phyloP scores from a whole-genome alignment of 2,797 vertebrate genomes.

The Gephyroberyx darwinii region DNA sequence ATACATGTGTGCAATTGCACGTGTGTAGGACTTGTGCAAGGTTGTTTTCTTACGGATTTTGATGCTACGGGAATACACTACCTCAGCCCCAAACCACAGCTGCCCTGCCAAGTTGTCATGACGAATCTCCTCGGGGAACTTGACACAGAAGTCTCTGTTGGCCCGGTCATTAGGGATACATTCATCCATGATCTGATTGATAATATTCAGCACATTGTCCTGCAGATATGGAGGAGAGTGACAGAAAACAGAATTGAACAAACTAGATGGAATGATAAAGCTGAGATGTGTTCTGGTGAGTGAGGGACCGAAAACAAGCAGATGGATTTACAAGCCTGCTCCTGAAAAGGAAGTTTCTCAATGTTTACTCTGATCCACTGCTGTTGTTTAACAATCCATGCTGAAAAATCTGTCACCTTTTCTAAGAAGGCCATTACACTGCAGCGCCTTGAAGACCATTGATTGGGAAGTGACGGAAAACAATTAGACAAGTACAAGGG shows the following conservation, averaged over 20 bases:
- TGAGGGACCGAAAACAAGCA: neutral
- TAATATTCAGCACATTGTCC: constrained; percentile 97
- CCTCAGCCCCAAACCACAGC: constrained; percentile 99
- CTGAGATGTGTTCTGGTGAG: neutral
- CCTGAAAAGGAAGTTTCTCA: constrained; percentile 19
- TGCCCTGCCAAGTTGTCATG: constrained; percentile 98
- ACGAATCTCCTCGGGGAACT: constrained; percentile 99
- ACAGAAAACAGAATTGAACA: constrained; percentile 50
- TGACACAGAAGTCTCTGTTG: constrained; percentile 95
- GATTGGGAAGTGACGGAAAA: constrained; percentile 57
- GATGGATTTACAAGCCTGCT: constrained; percentile 21
- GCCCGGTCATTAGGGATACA: constrained; percentile 95
- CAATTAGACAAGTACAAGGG: constrained; percentile 54
- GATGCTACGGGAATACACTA: constrained; percentile 72
- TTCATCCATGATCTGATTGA: constrained; percentile 98
- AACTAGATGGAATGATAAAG: constrained; percentile 34
- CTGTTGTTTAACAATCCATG: constrained; percentile 25
- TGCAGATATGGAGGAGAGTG: constrained; percentile 70
- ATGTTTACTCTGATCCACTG: constrained; percentile 16
- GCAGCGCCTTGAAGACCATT: constrained; percentile 43
- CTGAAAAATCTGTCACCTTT: neutral
- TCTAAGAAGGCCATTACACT: constrained; percentile 22
- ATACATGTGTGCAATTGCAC: neutral
- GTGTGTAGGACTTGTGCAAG: neutral
- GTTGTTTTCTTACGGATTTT: constrained; percentile 49